Evolutionary conservation across 2,797 vertebrate genomes (phyloP).

Genomic region (Lacerta viridis): DNA sequence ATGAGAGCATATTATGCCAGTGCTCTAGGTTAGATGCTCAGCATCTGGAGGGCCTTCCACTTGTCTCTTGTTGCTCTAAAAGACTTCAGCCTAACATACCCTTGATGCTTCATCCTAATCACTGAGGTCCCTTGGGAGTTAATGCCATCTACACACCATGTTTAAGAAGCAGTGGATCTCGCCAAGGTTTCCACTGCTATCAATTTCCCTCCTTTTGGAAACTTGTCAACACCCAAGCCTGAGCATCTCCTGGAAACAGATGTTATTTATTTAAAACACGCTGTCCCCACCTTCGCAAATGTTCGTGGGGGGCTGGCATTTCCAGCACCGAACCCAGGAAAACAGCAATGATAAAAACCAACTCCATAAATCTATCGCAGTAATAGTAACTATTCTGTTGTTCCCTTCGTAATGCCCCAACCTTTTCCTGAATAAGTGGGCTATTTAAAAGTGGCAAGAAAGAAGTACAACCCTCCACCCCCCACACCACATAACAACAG

Average conservation of each 20-base stretch:
- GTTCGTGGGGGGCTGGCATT: too few species aligned
- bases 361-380: too few species aligned
- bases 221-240: neutral
- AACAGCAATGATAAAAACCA: too few species aligned
- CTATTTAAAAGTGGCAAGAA: too few species aligned
- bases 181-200: neutral
- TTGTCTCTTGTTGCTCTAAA: neutral
- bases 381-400: too few species aligned
- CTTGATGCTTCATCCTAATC: neutral
- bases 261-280: neutral
- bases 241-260: neutral
- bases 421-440: too few species aligned
- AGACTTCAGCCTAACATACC: neutral
- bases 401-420: too few species aligned
- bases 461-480: too few species aligned
- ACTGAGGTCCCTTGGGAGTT: neutral
- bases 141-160: neutral
- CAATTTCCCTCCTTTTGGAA: neutral
- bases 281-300: too few species aligned
- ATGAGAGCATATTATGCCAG: neutral
- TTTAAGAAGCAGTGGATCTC: neutral
- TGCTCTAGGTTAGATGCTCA: neutral
- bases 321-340: too few species aligned
- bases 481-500: too few species aligned
- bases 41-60: neutral